Evolutionary conservation across 2,888 invertebrate species (phyloP), one percentile per base, ranked within the genome.

Genomic region (Temnothorax ravouxi): DNA sequence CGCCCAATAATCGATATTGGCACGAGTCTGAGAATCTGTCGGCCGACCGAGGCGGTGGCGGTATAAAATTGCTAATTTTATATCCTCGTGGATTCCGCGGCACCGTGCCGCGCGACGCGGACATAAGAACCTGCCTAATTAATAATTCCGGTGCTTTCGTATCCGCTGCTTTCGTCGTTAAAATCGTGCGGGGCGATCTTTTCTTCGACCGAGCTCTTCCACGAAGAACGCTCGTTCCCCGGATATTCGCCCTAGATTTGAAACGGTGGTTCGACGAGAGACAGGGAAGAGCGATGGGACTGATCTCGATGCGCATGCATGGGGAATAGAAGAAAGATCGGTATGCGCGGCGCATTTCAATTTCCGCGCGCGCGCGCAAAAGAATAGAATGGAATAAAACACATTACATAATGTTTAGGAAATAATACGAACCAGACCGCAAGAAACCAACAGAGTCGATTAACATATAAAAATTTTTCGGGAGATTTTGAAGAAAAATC

Each of bases 41-140:
- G 67, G 67, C n/a, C 66, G 67, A 47, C 9, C 34, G 5, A 6
- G 59, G 74, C 67, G 84, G 74, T 75, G 84, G 71, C 69, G 88
- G 90, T 90, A 91, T 92, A 91, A 94, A 93, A 93, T 94, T 94
- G 93, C 93, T 93, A 94, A 94, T 94, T 94, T 93, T 93, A 93
- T 92, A 91, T 88, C 89, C 84, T 74, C 75, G 84, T 80, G 85
- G 85, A 79, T 67, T n/a, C 69, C 69, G 74, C 56, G 82, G 66
- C 84, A 82, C 50, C 59, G 81, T 64, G 83, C 75, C 76, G 56
- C 82, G 87, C 84, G 50, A 76, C 4, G 41, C 52, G 29, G 2
- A 41, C 41, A 88, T 89, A 93, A 93, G 91, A 92, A 93, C 86
- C 86, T 77, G 84, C 71, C 90, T 93, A 91, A 93, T 93, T 93